phyloP scores from a whole-genome alignment of 2,113 vertebrate genomes.

The Parus major region DNA sequence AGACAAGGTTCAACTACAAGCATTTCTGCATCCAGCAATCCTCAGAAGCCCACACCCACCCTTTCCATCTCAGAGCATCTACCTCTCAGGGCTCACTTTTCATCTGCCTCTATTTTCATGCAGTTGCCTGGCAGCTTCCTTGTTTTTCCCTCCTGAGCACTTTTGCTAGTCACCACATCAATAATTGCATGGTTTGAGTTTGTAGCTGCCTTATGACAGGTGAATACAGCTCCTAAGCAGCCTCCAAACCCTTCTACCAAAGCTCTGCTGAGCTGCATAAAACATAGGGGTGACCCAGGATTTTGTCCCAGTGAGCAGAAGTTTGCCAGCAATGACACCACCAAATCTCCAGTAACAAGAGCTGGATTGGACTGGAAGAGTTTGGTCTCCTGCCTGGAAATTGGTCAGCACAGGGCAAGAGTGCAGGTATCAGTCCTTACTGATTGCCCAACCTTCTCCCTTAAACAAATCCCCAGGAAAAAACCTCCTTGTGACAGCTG shows the following conservation, averaged over 20 bases:
- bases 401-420: not conserved
- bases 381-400: not conserved
- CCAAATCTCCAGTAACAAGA: not conserved
- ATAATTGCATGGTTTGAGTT: not conserved
- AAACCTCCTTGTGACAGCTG: not conserved
- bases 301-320: not conserved
- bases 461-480: not conserved
- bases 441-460: not conserved
- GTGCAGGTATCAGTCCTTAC: rapidly evolving
- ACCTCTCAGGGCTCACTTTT: not conserved
- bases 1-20: not conserved
- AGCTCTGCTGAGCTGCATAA: not conserved
- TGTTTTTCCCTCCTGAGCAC: not conserved
- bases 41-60: not conserved
- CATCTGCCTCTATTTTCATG: not conserved
- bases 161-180: not conserved
- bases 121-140: not conserved
- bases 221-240: not conserved
- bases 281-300: not conserved
- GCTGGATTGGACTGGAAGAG: not conserved
- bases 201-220: not conserved
- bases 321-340: not conserved
- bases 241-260: not conserved
- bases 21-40: not conserved
- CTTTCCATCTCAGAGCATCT: not conserved